Evolutionary conservation across 2,797 vertebrate species (phyloP).

Genomic region (Morelia viridis): DNA sequence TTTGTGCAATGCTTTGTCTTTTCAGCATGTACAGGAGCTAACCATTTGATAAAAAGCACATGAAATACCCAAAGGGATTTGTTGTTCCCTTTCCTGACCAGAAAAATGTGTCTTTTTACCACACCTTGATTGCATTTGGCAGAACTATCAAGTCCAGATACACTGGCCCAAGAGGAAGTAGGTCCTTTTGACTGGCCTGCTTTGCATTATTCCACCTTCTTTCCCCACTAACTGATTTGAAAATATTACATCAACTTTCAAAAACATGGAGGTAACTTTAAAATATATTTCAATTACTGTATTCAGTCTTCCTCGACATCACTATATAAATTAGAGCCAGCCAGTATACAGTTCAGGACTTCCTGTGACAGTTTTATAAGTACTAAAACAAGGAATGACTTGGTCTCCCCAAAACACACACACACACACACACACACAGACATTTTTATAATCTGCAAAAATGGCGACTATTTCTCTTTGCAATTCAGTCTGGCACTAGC

Average conservation of each 20-base stretch:
- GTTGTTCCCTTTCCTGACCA: not conserved
- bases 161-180: not conserved
- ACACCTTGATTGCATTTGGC: constrained; percentile 15
- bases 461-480: constrained; percentile 6
- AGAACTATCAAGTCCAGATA: not conserved
- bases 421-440: not conserved
- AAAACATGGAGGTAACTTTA: not conserved
- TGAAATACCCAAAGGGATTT: not conserved
- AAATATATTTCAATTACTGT: constrained; percentile 24
- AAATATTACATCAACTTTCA: constrained; percentile 19
- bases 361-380: constrained; percentile 56
- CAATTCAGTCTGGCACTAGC: not conserved
- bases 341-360: constrained; percentile 34
- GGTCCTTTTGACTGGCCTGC: not conserved
- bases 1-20: not conserved
- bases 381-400: constrained; percentile 60
- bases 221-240: not conserved
- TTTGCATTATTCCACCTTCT: not conserved
- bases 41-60: not conserved
- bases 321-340: constrained; percentile 24
- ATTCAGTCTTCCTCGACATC: constrained; percentile 3
- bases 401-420: constrained; percentile 20
- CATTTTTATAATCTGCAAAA: constrained; percentile 20
- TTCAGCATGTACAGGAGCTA: not conserved
- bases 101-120: not conserved